Conservation (phyloP, 2,797 vertebrate species). For the Perodicticus potto region DNA sequence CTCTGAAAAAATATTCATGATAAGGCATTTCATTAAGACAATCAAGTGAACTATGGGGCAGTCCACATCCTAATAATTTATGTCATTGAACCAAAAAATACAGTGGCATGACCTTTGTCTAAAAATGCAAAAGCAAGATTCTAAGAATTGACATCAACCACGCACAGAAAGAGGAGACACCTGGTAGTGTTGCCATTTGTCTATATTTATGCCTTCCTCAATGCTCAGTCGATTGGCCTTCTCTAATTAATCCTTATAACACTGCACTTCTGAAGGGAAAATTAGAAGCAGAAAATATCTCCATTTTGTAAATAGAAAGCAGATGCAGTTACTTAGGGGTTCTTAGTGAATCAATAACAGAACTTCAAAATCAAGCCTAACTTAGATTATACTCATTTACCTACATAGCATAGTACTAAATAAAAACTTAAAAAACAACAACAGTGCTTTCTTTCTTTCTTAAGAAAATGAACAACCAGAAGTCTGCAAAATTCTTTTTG, state of each 20-base stretch:
- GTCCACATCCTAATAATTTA: neutral
- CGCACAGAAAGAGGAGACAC: conserved; percentile 5
- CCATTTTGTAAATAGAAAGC: conserved; percentile 80
- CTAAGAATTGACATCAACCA: neutral
- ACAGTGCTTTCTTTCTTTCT: neutral
- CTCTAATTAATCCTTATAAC: conserved; percentile 75
- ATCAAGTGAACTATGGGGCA: neutral
- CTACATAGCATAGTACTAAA: conserved; percentile 5
- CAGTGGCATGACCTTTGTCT: neutral
- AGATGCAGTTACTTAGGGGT: conserved; percentile 74
- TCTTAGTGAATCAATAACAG: conserved; percentile 69
- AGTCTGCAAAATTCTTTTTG: neutral
- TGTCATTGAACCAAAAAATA: neutral
- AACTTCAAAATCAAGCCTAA: conserved; percentile 65
- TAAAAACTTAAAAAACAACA: conserved; percentile 16
- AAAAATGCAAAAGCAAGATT: conserved; percentile 43
- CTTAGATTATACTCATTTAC: conserved; percentile 53
- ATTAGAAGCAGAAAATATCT: conserved; percentile 80
- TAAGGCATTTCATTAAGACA: neutral
- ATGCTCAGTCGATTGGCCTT: conserved; percentile 37
- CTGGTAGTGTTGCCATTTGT: neutral
- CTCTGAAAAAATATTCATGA: neutral
- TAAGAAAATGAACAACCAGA: conserved; percentile 11
- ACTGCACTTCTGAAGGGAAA: conserved; percentile 69
- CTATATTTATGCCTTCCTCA: conserved; percentile 48